phyloP scores from a whole-genome alignment of 2,888 invertebrate genomes.

The Anthrax anthrax region DNA sequence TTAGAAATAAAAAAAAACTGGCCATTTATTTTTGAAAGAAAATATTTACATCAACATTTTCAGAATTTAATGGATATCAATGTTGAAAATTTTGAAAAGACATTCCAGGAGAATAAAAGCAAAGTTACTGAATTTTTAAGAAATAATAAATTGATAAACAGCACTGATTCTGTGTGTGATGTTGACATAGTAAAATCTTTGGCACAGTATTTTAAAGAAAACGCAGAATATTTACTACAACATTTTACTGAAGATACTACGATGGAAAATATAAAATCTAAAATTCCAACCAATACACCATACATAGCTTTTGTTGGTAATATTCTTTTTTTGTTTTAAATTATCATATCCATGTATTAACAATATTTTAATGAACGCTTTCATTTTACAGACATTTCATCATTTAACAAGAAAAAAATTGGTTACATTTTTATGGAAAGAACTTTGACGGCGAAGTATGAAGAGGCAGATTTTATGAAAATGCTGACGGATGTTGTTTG shows the following conservation, averaged over 20 bases:
- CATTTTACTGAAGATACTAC: not conserved
- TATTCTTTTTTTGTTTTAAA: too few relatives aligned
- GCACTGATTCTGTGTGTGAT: not conserved
- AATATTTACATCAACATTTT: constrained; percentile 2
- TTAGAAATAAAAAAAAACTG: not conserved
- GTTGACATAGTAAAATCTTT: not conserved
- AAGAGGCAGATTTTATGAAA: too few relatives aligned
- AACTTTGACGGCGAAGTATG: too few relatives aligned
- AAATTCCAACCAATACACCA: constrained; percentile 1
- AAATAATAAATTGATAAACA: not conserved
- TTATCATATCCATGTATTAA: too few relatives aligned
- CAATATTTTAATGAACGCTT: too few relatives aligned
- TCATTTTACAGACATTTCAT: too few relatives aligned
- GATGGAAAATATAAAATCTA: not conserved
- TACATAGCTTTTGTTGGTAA: constrained; percentile 1
- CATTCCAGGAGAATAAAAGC: not conserved
- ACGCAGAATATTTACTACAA: not conserved
- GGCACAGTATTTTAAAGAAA: not conserved
- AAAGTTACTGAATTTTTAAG: not conserved
- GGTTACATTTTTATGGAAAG: too few relatives aligned
- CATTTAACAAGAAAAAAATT: too few relatives aligned
- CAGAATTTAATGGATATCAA: not conserved
- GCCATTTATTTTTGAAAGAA: constrained; percentile 2
- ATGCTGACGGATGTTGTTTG: too few relatives aligned
- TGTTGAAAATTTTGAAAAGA: not conserved